A percentile compares a stretch with the other conserved stretches of the same genome.
Conservation (phyloP, 2,113 vertebrate species). For the Brachypteracias leptosomus region DNA sequence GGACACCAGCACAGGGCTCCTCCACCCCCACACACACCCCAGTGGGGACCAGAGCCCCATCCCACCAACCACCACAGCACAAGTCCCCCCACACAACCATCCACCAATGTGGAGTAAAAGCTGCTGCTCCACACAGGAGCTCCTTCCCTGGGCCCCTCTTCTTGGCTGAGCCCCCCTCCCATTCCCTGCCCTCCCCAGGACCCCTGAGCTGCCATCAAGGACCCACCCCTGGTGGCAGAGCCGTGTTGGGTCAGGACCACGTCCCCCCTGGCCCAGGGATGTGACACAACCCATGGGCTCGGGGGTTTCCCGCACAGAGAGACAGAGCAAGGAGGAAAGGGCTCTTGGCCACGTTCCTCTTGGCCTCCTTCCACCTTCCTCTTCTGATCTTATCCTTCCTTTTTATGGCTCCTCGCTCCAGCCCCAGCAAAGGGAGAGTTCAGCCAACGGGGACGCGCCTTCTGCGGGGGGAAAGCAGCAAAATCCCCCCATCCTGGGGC, state of each 20-base stretch:
- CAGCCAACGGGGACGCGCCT: neutral
- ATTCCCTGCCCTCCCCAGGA: rapidly evolving
- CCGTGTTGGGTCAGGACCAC: rapidly evolving
- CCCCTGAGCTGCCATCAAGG: rapidly evolving
- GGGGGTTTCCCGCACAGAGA: neutral
- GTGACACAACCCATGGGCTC: neutral
- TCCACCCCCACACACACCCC: rapidly evolving
- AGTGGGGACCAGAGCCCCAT: rapidly evolving
- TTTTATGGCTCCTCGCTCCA: neutral
- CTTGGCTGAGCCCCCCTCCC: rapidly evolving
- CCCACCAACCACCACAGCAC: rapidly evolving
- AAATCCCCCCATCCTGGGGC: too few species aligned
- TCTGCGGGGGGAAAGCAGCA: neutral
- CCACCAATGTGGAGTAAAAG: rapidly evolving
- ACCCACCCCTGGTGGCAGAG: neutral
- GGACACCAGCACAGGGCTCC: neutral
- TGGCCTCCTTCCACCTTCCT: neutral
- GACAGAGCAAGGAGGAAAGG: neutral
- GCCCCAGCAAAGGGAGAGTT: neutral
- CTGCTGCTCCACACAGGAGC: rapidly evolving
- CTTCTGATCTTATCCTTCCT: neutral
- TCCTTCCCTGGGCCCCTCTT: neutral
- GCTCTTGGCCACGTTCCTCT: neutral
- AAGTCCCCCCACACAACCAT: rapidly evolving
- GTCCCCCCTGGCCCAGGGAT: neutral